Evolutionary conservation across 2,888 invertebrate species (phyloP).

Genomic region (Drosophila paranaensis): DNA sequence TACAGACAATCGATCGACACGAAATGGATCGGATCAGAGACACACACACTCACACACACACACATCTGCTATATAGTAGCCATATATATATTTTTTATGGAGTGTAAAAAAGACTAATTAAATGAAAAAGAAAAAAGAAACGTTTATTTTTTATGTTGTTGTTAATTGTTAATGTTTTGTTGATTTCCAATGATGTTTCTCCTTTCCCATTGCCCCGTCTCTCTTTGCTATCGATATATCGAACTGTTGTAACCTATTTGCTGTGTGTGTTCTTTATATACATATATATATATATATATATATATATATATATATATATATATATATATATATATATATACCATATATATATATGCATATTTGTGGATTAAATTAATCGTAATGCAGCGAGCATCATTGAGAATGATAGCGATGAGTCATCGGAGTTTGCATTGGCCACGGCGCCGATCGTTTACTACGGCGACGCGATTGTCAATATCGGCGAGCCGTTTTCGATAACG

Average conservation of each 20-base stretch:
- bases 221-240: conserved; percentile 9
- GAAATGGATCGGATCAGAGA: conserved; percentile 19
- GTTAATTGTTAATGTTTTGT: conserved; percentile 51
- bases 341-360: conserved; percentile 14
- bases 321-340: background rate
- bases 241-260: conserved; percentile 16
- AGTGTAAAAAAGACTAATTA: conserved; percentile 54
- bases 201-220: conserved; percentile 2
- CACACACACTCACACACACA: background rate
- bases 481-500: conserved; percentile 83
- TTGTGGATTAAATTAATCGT: conserved; percentile 7
- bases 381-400: conserved; percentile 19
- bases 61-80: conserved; percentile 30
- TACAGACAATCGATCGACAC: conserved; percentile 33
- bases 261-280: conserved; percentile 12
- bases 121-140: conserved; percentile 23
- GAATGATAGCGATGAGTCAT: conserved; percentile 72
- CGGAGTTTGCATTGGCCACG: conserved; percentile 67
- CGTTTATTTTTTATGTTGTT: conserved; percentile 33
- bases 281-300: background rate
- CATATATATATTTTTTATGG: conserved; percentile 40
- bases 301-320: conserved; percentile 6
- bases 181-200: conserved; percentile 48
- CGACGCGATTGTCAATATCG: conserved; percentile 83
- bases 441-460: conserved; percentile 83